phyloP scores from a whole-genome alignment of 2,797 vertebrate species.

The Ptychadena robeensis region DNA sequence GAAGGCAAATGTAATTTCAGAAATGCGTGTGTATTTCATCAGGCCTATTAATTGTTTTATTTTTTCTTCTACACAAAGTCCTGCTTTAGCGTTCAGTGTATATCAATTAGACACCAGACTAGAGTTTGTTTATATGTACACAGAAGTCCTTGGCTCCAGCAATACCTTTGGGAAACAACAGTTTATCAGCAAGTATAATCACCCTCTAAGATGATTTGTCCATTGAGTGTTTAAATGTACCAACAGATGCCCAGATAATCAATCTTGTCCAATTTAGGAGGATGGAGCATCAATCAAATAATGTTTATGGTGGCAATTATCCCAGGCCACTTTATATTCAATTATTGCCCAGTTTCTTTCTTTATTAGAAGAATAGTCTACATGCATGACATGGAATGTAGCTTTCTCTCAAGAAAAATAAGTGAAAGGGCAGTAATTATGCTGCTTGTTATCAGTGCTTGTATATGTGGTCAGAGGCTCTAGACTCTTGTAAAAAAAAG shows the following conservation, averaged over 20 bases:
- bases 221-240: neutral
- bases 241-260: neutral
- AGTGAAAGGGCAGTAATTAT: neutral
- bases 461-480: constrained; percentile 62
- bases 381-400: neutral
- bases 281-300: neutral
- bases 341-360: neutral
- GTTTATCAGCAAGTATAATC: neutral
- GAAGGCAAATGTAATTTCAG: too few species aligned
- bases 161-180: neutral
- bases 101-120: neutral
- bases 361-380: neutral
- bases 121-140: neutral
- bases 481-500: too few species aligned
- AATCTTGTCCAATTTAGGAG: neutral
- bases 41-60: too few species aligned
- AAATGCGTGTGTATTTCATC: too few species aligned
- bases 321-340: neutral
- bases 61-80: neutral
- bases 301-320: neutral
- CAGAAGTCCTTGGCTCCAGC: neutral
- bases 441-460: constrained; percentile 63
- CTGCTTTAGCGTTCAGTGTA: neutral
- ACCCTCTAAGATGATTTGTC: neutral
- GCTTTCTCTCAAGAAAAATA: neutral